Base-by-base conservation (phyloP, 2,888 invertebrate genomes). In the Geotrupes spiniger region DNA sequence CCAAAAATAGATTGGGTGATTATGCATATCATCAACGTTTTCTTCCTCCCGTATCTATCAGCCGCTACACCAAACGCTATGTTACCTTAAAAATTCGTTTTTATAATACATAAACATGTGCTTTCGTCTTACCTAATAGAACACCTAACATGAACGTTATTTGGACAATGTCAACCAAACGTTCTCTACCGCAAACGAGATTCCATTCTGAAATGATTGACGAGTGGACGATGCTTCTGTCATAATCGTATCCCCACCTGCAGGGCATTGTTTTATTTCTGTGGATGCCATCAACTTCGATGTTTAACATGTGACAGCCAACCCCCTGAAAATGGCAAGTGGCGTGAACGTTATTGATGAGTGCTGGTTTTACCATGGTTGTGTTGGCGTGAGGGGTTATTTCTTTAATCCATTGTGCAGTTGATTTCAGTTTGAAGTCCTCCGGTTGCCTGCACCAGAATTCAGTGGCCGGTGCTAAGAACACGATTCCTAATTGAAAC, bases 171-270 rank as follows among this genome's bases (percentile, higher is more conserved):
- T 83, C 80, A 33, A 78, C 71, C 53, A 79, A 66, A 73, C 78
- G 76, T 60, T 76, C 77, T 36, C 74, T 74, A 4, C 76, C 74
- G 63, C 85, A 85, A 11, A 85, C 82, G 53, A 85, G 72, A 69
- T 81, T 66, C 82, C 82, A 84, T 68, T 85, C 82, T 1, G 83
- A 81, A 25, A 79, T 76, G 29, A 87, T 85, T 6, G 81, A 85
- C 36, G 81, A 77, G 27, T 64, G 71, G 63, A 85, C 84, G 29
- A 77, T 61, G 17, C 74, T 75, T 15, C 65, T 70, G 57, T 87
- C 81, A 59, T 83, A 86, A 40, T 76, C 73, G 65, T 70, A 71
- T 1, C 70, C 70, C 60, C 65, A 58, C 40, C 46, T 49, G 46
- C 73, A 73, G 2, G 61, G 54, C 31, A 60, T 45, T 5, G 56